phyloP scores from a whole-genome alignment of 2,888 invertebrate species.

The Congeria kusceri region DNA sequence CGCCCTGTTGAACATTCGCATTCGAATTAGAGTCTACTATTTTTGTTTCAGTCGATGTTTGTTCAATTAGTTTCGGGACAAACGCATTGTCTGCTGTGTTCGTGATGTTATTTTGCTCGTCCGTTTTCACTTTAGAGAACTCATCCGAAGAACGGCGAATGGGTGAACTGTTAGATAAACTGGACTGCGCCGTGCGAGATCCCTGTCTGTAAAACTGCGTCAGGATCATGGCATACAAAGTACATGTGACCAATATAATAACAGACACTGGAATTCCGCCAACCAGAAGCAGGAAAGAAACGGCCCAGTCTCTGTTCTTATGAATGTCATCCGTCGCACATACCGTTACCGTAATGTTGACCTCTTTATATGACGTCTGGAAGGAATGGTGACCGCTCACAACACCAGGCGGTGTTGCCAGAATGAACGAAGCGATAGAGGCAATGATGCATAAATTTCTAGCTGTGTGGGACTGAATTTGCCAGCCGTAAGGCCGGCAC shows the following conservation, averaged over 20 bases:
- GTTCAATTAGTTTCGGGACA: neutral
- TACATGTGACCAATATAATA: slow-evolving; percentile 55
- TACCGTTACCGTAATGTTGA: slow-evolving; percentile 56
- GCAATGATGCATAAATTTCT: slow-evolving; percentile 50
- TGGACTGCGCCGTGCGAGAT: slow-evolving; percentile 35
- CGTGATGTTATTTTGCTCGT: slow-evolving; percentile 1
- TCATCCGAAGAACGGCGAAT: slow-evolving; percentile 24
- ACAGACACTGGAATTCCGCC: slow-evolving; percentile 57
- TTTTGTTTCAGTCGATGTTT: neutral
- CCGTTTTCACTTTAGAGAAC: neutral
- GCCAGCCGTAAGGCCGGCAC: slow-evolving; percentile 60
- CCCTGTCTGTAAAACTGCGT: slow-evolving; percentile 51
- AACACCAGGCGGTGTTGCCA: slow-evolving; percentile 62
- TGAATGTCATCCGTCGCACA: slow-evolving; percentile 60
- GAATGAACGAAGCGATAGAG: slow-evolving; percentile 46
- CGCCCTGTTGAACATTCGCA: neutral
- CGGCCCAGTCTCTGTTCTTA: slow-evolving; percentile 54
- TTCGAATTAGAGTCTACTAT: neutral
- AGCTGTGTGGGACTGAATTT: slow-evolving; percentile 55
- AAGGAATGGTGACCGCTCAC: slow-evolving; percentile 57
- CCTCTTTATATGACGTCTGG: slow-evolving; percentile 51
- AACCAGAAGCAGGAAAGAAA: slow-evolving; percentile 43
- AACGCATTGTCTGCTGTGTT: neutral
- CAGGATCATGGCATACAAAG: slow-evolving; percentile 53
- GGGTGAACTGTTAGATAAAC: slow-evolving; percentile 37